These are phyloP conservation scores for Pseudochirops cupreus DNA, from an alignment of 2,797 vertebrate genomes.

Conservation along the genomic window DNA sequence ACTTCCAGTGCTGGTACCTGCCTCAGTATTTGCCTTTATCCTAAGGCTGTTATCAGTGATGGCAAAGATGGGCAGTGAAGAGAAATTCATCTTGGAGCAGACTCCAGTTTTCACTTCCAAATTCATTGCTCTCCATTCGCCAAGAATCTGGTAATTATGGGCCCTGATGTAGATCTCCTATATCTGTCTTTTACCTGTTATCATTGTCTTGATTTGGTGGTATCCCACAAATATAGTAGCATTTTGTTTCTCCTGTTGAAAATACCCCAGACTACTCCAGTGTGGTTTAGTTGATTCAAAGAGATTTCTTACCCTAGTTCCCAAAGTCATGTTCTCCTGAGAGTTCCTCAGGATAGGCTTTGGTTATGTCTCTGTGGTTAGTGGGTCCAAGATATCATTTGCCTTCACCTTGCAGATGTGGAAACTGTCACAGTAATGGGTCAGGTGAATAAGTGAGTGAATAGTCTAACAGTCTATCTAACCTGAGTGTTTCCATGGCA, in stretches of 20 bases:
- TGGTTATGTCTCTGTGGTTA: not conserved
- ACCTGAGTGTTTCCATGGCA: not conserved
- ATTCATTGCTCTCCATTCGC: not conserved
- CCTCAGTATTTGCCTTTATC: not conserved
- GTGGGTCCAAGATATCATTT: not conserved
- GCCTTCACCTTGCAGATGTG: not conserved
- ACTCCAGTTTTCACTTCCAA: not conserved
- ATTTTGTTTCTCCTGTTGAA: not conserved
- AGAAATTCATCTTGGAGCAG: not conserved
- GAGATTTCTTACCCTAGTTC: not conserved
- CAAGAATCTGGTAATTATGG: not conserved
- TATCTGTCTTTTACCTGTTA: not conserved
- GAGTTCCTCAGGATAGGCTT: not conserved
- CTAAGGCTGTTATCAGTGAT: not conserved
- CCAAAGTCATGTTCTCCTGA: not conserved
- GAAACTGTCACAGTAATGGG: not conserved
- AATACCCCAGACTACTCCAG: not conserved
- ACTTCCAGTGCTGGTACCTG: not conserved
- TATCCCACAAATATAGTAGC: not conserved
- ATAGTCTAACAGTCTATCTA: not conserved
- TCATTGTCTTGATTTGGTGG: not conserved
- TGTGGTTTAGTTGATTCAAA: not conserved
- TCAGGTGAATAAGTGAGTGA: not conserved
- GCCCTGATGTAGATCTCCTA: not conserved
- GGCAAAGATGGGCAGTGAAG: not conserved